Evolutionary conservation across 1,140 invertebrate genomes (phyloP).

Genomic region (Eriosoma lanigerum): DNA sequence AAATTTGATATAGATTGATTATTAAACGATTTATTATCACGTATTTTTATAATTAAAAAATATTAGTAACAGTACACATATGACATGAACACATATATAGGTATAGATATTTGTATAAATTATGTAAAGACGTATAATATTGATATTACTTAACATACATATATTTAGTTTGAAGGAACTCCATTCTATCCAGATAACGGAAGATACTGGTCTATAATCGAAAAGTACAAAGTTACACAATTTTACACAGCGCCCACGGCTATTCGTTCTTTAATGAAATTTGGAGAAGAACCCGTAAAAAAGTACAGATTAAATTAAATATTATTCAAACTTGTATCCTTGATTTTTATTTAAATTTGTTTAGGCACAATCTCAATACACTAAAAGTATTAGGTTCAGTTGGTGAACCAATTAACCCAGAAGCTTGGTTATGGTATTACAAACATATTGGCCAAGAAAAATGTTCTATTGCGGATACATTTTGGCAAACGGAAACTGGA

Average conservation of each 20-base stretch:
- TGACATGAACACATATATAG: too few relatives aligned
- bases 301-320: constrained; percentile 58
- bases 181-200: constrained; percentile 88
- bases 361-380: constrained; percentile 60
- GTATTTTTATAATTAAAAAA: too few relatives aligned
- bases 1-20: too few relatives aligned
- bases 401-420: constrained; percentile 96
- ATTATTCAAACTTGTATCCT: neutral
- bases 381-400: constrained; percentile 90
- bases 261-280: constrained; percentile 94
- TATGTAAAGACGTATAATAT: neutral
- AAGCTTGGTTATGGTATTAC: constrained; percentile 98
- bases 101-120: too few relatives aligned
- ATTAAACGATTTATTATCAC: too few relatives aligned
- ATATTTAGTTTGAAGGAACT: constrained; percentile 88
- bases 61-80: too few relatives aligned
- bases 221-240: constrained; percentile 93
- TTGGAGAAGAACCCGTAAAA: constrained; percentile 74
- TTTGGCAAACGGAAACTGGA: constrained; percentile 99
- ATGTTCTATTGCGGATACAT: constrained; percentile 94
- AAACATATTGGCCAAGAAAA: constrained; percentile 77
- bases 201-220: constrained; percentile 88
- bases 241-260: constrained; percentile 99
- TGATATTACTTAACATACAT: neutral
- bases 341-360: neutral